These are phyloP conservation scores for Cancer borealis DNA, from an alignment of 2,888 invertebrate genomes.

Conservation along the genomic window DNA sequence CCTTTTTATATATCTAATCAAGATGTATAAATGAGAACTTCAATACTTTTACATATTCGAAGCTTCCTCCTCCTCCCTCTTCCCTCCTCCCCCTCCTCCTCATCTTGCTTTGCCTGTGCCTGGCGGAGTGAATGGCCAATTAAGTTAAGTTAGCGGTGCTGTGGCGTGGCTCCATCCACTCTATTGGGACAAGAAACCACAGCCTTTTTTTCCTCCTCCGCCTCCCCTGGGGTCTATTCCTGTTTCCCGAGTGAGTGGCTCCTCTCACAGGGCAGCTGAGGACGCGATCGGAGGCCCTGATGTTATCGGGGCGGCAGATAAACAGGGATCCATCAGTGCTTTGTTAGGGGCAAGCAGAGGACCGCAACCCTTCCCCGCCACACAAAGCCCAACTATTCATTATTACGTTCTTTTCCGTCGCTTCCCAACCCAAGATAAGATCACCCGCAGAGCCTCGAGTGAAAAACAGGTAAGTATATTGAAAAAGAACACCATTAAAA, in stretches of 20 bases:
- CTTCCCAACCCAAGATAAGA: slow-evolving; percentile 48
- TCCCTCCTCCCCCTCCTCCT: not conserved
- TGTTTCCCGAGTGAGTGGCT: slow-evolving; percentile 35
- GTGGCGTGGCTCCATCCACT: not conserved
- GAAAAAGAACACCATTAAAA: not conserved
- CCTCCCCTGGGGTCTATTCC: not conserved
- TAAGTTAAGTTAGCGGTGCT: not conserved
- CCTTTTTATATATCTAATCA: no score
- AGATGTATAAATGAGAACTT: not conserved
- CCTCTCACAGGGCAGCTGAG: slow-evolving; percentile 30
- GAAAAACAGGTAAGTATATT: not conserved
- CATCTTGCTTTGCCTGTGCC: not conserved
- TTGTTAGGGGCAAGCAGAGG: slow-evolving; percentile 58
- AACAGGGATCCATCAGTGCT: slow-evolving; percentile 60
- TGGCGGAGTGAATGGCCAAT: slow-evolving; percentile 26
- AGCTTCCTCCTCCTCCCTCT: not conserved
- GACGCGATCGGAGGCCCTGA: slow-evolving; percentile 25
- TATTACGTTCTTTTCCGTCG: slow-evolving; percentile 55
- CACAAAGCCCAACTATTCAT: slow-evolving; percentile 57
- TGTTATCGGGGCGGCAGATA: slow-evolving; percentile 55
- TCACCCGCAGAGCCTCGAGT: not conserved
- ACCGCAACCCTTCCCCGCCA: slow-evolving; percentile 38
- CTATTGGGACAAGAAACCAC: slow-evolving; percentile 31
- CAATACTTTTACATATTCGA: not conserved
- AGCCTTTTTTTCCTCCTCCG: slow-evolving; percentile 30